Base-by-base conservation (phyloP, 2,113 vertebrate species). In the Sylvilagus bachmani region DNA sequence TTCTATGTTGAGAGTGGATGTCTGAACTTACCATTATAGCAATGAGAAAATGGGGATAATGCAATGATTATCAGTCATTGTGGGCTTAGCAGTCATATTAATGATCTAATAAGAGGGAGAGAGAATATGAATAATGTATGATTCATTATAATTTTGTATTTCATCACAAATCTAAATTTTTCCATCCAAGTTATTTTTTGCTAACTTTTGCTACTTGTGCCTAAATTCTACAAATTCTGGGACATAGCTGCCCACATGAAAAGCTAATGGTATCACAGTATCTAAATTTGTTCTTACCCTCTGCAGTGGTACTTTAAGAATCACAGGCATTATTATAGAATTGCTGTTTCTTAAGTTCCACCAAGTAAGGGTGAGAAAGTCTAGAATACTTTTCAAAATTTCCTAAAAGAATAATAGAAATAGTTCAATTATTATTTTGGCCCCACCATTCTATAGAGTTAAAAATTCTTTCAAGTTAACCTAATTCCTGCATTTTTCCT, bases 171-270 rank as follows among this genome's bases (percentile, higher is more conserved):
- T 51, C 78, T 38, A 84, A 49, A 58, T 74, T 90, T 95, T 96
- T 82, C 83, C 58, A n/a, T 78, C 38, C 64, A 55, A 92, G 91
- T 93, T 79, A 24, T 69, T 95, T 95, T 44, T 71, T 93, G 88
- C 70, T 49, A 31, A 19, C 58, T 83, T 87, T 71, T 51, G 1
- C 36, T 71, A 29, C 55, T 66, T 53, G 19, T 27, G 10, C 19
- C 44, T 31, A 62, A 86, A 53, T 81, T 94, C 79, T 69, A 17
- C 31, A 73, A 16, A 77, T 84, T 96, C 93, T 90, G 44, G 61
- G 74, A 51, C 79, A 91, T n/a, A 91, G n/a, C 79, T 58, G 61
- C 89, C 92, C 71, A 87, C 71, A 5, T 79, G 61, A 36, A 93
- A 83, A 95, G 44, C 44, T 55, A 55, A n/a, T 1, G 29, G 44